These are phyloP conservation scores for Plotosus lineatus DNA, from an alignment of 2,113 vertebrate species.

Conservation along the genomic window DNA sequence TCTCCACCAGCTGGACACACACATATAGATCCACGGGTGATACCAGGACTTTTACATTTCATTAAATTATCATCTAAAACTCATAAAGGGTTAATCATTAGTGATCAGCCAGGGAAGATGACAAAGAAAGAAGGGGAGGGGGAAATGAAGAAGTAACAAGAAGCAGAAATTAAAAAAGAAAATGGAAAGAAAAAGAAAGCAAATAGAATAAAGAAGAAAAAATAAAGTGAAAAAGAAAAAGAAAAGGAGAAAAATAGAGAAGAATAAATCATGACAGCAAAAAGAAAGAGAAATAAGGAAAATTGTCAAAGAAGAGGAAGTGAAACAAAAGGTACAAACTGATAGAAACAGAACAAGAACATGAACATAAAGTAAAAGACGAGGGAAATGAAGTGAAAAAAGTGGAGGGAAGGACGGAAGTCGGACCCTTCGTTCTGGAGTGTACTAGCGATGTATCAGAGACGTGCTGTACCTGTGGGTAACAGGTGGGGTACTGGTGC, in stretches of 20 bases:
- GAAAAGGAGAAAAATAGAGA: neutral
- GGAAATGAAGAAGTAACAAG: neutral
- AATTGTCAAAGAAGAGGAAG: no score
- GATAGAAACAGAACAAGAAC: neutral
- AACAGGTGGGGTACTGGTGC: constrained; percentile 56
- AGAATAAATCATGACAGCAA: neutral
- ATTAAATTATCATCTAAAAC: neutral
- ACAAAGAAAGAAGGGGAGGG: neutral
- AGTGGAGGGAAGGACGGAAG: neutral
- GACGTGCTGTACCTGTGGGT: constrained; percentile 47
- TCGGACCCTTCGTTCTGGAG: neutral
- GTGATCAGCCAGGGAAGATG: no score
- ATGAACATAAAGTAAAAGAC: neutral
- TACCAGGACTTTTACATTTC: neutral
- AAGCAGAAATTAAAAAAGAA: neutral
- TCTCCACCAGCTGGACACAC: constrained; percentile 49
- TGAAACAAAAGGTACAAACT: neutral
- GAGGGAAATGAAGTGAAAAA: neutral
- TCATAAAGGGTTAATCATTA: neutral
- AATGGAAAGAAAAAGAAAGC: accelerated
- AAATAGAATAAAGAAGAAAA: neutral
- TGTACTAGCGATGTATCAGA: neutral
- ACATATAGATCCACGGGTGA: neutral
- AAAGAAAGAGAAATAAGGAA: neutral
- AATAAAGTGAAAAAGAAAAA: neutral